These are phyloP conservation scores for Thymelicus lineola DNA, from an alignment of 2,888 invertebrate species.

Conservation along the genomic window DNA sequence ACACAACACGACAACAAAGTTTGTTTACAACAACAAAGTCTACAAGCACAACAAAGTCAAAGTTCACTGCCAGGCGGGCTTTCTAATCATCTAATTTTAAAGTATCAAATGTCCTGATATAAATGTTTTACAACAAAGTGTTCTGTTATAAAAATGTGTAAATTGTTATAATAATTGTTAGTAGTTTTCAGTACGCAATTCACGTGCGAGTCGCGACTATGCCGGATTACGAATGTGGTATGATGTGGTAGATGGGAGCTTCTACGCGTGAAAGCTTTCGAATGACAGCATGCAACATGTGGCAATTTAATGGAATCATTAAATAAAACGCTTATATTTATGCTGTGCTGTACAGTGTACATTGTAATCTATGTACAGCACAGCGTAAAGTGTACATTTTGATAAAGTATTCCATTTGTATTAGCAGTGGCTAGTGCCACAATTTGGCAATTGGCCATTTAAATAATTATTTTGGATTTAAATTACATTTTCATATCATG, in stretches of 20 bases:
- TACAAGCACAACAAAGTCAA: conserved; percentile 29
- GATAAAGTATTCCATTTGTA: no score
- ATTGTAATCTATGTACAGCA: no score
- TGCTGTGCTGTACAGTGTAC: no score
- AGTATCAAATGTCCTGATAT: not conserved
- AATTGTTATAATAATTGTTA: not conserved
- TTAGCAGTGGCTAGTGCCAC: no score
- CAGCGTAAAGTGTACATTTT: no score
- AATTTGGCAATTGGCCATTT: no score
- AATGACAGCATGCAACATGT: conserved; percentile 45
- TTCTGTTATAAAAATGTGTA: conserved; percentile 7
- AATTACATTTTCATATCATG: no score
- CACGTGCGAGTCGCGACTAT: conserved; percentile 48
- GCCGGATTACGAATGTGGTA: conserved; percentile 41
- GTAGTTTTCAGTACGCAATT: not conserved
- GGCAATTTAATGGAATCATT: not conserved
- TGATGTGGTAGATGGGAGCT: conserved; percentile 40
- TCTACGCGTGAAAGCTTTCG: conserved; percentile 60
- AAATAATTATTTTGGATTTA: no score
- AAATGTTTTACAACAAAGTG: not conserved
- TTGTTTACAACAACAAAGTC: conserved; percentile 20
- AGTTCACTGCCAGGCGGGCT: not conserved
- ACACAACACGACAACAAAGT: conserved; percentile 28
- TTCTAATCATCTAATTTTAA: not conserved
- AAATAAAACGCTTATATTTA: conserved; percentile 8